These are phyloP conservation scores for Sebastes glaucus DNA, from an alignment of 2,797 vertebrate genomes.

Conservation along the genomic window DNA sequence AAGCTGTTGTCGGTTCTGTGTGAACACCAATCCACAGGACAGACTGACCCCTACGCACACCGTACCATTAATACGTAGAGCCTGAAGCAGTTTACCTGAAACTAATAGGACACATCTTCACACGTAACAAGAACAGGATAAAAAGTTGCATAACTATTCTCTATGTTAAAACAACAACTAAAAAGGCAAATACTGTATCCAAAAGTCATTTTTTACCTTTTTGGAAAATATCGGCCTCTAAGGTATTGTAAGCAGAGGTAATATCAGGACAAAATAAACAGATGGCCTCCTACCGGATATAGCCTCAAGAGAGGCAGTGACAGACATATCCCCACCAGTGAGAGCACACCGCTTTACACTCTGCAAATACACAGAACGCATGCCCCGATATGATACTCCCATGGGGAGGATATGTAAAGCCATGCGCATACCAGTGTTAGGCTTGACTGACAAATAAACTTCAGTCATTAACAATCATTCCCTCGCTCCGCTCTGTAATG, in stretches of 20 bases:
- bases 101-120: not conserved
- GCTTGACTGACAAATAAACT: constrained; percentile 64
- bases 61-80: not conserved
- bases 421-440: constrained; percentile 44
- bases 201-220: constrained; percentile 27
- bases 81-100: not conserved
- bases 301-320: constrained; percentile 62
- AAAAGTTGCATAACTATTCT: not conserved
- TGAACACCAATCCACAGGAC: not conserved
- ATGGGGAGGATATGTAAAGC: constrained; percentile 60
- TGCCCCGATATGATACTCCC: constrained; percentile 59
- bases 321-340: constrained; percentile 64
- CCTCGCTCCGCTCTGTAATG: constrained; percentile 24
- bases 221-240: constrained; percentile 17
- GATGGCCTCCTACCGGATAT: constrained; percentile 62
- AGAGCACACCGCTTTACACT: constrained; percentile 43
- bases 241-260: constrained; percentile 54
- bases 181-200: not conserved
- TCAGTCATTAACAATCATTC: constrained; percentile 52
- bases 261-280: constrained; percentile 74
- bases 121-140: not conserved
- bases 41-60: not conserved
- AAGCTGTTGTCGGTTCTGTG: not conserved
- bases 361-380: constrained; percentile 62
- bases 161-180: not conserved